phyloP scores from a whole-genome alignment of 2,888 invertebrate species.

The Nomada fabriciana region DNA sequence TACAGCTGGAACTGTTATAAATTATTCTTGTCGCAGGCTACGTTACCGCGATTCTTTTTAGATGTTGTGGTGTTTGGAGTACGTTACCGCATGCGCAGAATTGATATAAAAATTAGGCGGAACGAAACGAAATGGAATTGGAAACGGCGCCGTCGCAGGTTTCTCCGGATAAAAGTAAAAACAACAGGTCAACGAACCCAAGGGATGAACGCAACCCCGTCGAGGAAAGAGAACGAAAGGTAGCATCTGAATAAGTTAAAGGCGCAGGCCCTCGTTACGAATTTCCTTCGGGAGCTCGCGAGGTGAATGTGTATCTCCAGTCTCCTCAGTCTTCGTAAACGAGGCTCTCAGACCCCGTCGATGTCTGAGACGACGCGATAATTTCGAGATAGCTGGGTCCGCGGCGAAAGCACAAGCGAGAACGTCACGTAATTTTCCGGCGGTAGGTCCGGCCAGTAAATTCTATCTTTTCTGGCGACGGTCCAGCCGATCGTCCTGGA shows the following conservation, averaged over 20 bases:
- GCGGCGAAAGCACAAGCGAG: constrained; percentile 8
- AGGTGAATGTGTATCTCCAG: constrained; percentile 5
- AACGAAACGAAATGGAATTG: too few species aligned
- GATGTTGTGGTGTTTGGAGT: too few species aligned
- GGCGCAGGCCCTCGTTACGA: constrained; percentile 18
- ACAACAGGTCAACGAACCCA: neutral
- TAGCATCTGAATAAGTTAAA: constrained; percentile 41
- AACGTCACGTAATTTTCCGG: constrained; percentile 65
- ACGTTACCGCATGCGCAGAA: constrained; percentile 12
- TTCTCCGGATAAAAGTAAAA: constrained; percentile 12
- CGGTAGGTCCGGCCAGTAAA: constrained; percentile 48
- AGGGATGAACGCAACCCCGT: neutral
- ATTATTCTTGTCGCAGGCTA: too few species aligned
- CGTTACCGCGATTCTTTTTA: too few species aligned
- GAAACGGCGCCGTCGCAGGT: neutral
- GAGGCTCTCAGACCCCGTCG: neutral
- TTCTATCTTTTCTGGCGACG: constrained; percentile 55
- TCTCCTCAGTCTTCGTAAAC: neutral
- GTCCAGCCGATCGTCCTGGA: constrained; percentile 54
- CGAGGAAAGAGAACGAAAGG: constrained; percentile 5
- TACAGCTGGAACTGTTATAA: constrained; percentile 55
- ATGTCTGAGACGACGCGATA: constrained; percentile 16
- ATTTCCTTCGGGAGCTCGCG: constrained; percentile 27
- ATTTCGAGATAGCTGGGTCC: constrained; percentile 29
- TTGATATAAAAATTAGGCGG: constrained; percentile 24